A percentile compares a stretch with the other conserved stretches of the same genome.
These are phyloP conservation scores for Phyllotreta striolata DNA, from an alignment of 2,888 invertebrate genomes.

Conservation along the genomic window DNA sequence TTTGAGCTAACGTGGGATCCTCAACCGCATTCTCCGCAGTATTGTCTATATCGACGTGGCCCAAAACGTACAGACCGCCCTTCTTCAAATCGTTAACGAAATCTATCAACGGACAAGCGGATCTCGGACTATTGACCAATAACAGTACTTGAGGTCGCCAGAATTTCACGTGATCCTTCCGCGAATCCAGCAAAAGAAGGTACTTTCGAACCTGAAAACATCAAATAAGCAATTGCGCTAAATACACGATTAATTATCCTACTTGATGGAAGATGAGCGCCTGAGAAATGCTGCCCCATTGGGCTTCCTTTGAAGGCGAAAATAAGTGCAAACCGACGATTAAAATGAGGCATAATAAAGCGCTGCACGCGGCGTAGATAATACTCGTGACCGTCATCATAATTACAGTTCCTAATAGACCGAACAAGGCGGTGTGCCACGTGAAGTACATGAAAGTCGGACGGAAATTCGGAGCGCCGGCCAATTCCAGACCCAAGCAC, in stretches of 20 bases:
- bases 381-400: constrained; percentile 97
- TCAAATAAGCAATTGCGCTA: constrained; percentile 10
- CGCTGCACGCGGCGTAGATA: constrained; percentile 87
- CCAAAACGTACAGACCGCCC: constrained; percentile 86
- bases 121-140: constrained; percentile 89
- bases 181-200: constrained; percentile 89
- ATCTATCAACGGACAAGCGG: constrained; percentile 90
- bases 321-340: constrained; percentile 89
- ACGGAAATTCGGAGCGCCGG: constrained; percentile 98
- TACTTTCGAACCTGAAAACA: constrained; percentile 77
- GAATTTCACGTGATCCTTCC: constrained; percentile 98
- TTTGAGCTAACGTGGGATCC: constrained; percentile 80
- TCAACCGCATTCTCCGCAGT: background rate
- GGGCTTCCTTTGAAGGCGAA: constrained; percentile 81
- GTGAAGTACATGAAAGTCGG: constrained; percentile 97
- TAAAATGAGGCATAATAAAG: constrained; percentile 83
- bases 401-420: constrained; percentile 82
- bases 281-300: constrained; percentile 98
- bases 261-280: constrained; percentile 99
- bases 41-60: constrained; percentile 79
- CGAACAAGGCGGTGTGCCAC: constrained; percentile 90
- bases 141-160: constrained; percentile 98
- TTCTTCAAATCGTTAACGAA: constrained; percentile 99
- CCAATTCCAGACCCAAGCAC: constrained; percentile 93
- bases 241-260: constrained; percentile 23